Evolutionary conservation across 2,888 invertebrate genomes (phyloP), one percentile per base, ranked within the genome.

Genomic region (Timema cristinae): DNA sequence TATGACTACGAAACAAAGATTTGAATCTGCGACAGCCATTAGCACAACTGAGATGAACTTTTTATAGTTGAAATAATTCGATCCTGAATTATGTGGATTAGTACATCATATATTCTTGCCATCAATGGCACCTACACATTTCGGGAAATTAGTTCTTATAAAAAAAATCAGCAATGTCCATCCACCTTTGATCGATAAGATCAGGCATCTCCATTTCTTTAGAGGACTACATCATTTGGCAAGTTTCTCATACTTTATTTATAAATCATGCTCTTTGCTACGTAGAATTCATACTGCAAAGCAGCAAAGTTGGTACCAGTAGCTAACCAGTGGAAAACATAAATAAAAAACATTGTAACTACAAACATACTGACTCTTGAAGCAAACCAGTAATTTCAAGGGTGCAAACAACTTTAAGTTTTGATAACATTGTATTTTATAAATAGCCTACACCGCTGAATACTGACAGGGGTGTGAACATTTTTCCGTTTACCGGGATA

Each of bases 121-220:
- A 48, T 63, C 63, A 15, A 63, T 48, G 7, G 63, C 63, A 7
- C 63, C 63, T 47, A 2, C 47, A 32, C 63, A 63, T 7, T 63
- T 63, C 13, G 63, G 63, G 48, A 63, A 63, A 63, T 63, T 63
- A 10, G 63, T 63, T 63, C 16, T 63, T 48, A 9, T 9, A 7
- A 63, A 63, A 63, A 63, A 47, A 47, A 15, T 63, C 47, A 4
- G 5, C 63, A 11, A 63, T 63, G 32, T 63, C 47, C 47, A 32
- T 11, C 63, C 63, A 63, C 63, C 32, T 32, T 63, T 63, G 47
- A 5, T 10, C 11, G 32, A 32, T 63, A 15, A 13, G 63, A 47
- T 63, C 63, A 63, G 63, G 9, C 47, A 63, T 63, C 48, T 63
- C 63, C 63, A 32, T 47, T 63, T 63, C 63, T 13, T n/a, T 8